phyloP scores from a whole-genome alignment of 2,888 invertebrate species.

The Cataglyphis livida region DNA sequence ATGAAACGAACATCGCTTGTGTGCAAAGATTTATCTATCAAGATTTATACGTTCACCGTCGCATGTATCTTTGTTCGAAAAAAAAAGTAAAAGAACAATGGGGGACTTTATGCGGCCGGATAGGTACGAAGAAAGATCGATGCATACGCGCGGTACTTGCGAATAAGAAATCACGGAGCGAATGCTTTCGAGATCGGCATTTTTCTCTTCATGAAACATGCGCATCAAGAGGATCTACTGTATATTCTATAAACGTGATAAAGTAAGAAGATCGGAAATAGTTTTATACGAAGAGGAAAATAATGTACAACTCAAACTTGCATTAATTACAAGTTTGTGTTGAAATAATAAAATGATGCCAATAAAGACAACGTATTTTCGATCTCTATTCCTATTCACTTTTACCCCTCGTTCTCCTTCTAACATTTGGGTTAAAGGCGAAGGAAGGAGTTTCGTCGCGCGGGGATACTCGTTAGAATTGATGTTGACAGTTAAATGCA shows the following conservation, averaged over 20 bases:
- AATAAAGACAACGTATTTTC: background rate
- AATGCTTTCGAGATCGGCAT: conserved; percentile 10
- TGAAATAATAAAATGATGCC: conserved; percentile 12
- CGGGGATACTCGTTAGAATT: conserved; percentile 33
- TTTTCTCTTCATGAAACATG: conserved; percentile 13
- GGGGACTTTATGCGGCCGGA: background rate
- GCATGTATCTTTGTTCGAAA: conserved; percentile 26
- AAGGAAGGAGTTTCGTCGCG: conserved; percentile 8
- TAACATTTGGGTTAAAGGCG: background rate
- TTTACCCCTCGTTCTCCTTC: background rate
- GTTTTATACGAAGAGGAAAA: background rate
- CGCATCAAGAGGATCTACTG: background rate
- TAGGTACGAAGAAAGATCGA: conserved; percentile 35
- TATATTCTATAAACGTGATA: background rate
- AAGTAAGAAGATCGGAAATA: conserved; percentile 12
- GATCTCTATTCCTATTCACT: background rate
- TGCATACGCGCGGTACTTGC: conserved; percentile 31
- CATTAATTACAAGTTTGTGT: background rate
- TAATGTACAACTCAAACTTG: background rate
- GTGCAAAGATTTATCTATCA: conserved; percentile 41
- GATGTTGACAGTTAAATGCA: conserved; percentile 45
- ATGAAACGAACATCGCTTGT: conserved; percentile 29
- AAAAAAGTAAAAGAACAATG: conserved; percentile 27
- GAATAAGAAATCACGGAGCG: conserved; percentile 34
- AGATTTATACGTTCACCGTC: conserved; percentile 25